Conservation (phyloP, 2,888 invertebrate species). For the Abrostola triplasia region DNA sequence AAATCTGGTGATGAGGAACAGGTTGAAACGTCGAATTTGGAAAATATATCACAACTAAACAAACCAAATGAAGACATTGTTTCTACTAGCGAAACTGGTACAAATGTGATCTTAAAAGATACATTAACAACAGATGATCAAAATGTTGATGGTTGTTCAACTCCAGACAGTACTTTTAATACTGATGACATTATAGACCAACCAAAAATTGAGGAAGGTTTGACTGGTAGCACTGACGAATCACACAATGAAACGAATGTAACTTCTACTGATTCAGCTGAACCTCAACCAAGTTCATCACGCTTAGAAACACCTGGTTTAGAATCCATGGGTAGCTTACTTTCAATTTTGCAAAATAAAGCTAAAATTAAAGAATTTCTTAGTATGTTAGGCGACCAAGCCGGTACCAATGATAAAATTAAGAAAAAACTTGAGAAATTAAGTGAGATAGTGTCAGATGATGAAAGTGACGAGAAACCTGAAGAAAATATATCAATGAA, state of each 20-base stretch:
- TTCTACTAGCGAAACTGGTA: conserved; percentile 67
- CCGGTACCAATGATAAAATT: conserved; percentile 83
- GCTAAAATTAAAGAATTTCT: conserved; percentile 84
- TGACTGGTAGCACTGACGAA: conserved; percentile 75
- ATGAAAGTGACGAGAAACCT: conserved; percentile 61
- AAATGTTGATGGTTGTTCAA: conserved; percentile 55
- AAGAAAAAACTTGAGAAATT: conserved; percentile 88
- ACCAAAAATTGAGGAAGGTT: conserved; percentile 48
- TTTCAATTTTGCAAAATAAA: conserved; percentile 82
- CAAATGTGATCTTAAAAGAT: conserved; percentile 26
- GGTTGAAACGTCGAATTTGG: neutral
- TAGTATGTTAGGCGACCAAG: conserved; percentile 75
- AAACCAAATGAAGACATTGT: conserved; percentile 63
- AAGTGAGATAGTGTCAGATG: conserved; percentile 87
- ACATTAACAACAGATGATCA: conserved; percentile 36
- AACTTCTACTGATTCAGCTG: conserved; percentile 67
- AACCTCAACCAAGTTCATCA: conserved; percentile 55
- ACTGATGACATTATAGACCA: conserved; percentile 55
- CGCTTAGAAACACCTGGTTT: conserved; percentile 57
- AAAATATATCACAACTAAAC: neutral
- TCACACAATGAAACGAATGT: conserved; percentile 68
- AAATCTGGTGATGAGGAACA: neutral
- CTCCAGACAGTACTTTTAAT: conserved; percentile 79
- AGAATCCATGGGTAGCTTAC: conserved; percentile 72
- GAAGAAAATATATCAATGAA: conserved; percentile 6